A percentile compares a stretch with the other conserved stretches of the same genome.
phyloP scores from a whole-genome alignment of 2,113 vertebrate genomes.

The Silurus asotus region DNA sequence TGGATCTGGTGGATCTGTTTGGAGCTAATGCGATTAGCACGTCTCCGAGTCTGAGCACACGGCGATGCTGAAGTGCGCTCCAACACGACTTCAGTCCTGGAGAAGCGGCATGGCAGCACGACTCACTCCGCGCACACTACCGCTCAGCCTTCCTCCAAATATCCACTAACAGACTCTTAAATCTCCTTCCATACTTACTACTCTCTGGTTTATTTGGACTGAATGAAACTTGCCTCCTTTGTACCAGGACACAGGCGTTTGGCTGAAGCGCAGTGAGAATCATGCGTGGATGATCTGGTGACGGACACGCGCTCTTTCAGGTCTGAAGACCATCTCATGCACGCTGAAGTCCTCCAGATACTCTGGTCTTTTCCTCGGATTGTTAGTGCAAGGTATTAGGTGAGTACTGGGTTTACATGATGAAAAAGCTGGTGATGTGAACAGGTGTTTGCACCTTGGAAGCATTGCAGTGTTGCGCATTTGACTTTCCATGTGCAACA shows the following conservation, averaged over 20 bases:
- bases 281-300: conserved; percentile 38
- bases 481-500: conserved; percentile 3
- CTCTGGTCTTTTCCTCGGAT: conserved; percentile 61
- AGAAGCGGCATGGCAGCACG: conserved; percentile 54
- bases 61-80: conserved; percentile 40
- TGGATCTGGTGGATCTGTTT: background rate
- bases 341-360: conserved; percentile 23
- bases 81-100: conserved; percentile 42
- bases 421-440: background rate
- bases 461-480: background rate
- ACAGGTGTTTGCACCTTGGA: background rate
- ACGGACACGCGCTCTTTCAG: conserved; percentile 20
- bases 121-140: conserved; percentile 39
- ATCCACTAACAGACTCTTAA: background rate
- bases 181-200: background rate
- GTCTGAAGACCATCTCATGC: conserved; percentile 51
- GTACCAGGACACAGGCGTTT: background rate
- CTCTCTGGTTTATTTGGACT: background rate
- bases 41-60: conserved; percentile 64
- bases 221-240: background rate
- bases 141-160: background rate
- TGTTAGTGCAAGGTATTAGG: conserved; percentile 70
- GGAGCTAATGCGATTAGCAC: conserved; percentile 72
- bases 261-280: conserved; percentile 27
- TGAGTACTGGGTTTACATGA: conserved; percentile 53